phyloP scores from a whole-genome alignment of 2,113 vertebrate genomes.

The Trachemys scripta region DNA sequence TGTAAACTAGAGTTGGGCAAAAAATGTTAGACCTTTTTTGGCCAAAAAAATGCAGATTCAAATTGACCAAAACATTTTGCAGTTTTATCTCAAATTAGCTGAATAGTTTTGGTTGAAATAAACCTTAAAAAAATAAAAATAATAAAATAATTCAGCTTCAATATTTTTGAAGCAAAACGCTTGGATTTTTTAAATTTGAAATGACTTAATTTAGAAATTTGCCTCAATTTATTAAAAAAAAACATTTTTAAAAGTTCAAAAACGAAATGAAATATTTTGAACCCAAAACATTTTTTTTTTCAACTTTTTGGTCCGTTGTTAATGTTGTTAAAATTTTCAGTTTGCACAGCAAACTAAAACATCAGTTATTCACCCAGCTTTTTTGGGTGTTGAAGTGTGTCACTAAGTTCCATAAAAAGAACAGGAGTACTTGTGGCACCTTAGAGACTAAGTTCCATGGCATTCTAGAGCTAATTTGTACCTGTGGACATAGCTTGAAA shows the following conservation, averaged over 20 bases:
- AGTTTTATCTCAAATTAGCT: neutral
- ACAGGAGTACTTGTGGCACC: no score
- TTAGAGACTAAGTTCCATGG: accelerated
- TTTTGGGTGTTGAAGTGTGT: neutral
- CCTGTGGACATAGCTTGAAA: neutral
- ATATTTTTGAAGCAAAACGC: neutral
- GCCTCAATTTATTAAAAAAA: neutral
- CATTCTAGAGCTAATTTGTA: neutral
- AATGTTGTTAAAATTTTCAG: neutral
- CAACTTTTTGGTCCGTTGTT: neutral
- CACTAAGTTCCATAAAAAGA: neutral
- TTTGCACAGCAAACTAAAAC: neutral
- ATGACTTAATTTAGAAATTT: neutral
- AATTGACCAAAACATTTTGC: neutral
- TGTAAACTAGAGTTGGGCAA: neutral
- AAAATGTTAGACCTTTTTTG: neutral
- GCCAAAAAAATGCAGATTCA: neutral
- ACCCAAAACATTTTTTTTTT: neutral
- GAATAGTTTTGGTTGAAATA: neutral
- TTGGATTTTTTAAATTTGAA: neutral
- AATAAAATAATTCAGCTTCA: neutral
- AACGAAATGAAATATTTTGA: neutral
- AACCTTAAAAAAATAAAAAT: neutral
- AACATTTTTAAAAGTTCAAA: no score
- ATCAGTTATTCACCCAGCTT: neutral